Base-by-base conservation (phyloP, 1,140 invertebrate genomes). In the Parapsyche elsis region DNA sequence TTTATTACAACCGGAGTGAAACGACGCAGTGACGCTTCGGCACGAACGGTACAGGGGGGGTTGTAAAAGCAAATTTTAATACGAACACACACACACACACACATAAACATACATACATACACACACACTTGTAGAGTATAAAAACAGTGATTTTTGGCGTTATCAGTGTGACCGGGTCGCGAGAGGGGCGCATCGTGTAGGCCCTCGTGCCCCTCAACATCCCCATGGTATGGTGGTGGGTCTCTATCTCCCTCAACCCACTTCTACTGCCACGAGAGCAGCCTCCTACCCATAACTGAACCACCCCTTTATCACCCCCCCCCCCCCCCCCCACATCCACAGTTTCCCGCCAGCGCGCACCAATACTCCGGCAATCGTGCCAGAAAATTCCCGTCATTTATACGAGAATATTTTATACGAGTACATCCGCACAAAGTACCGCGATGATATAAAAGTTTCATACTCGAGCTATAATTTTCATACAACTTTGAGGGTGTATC, bases 381-480 rank as follows among this genome's bases (percentile, higher is more conserved):
- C 81, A 78, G 78, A 78, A 80, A 80, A 82, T 82, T 81, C 76
- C 81, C 81, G 81, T 79, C 81, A 80, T 83, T 83, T 83, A 83
- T 83, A 83, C 81, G 75, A 71, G 81, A 83, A 83, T 83, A 83
- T 83, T 83, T 83, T 83, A 83, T 83, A 77, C 75, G 75, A 77
- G 74, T 76, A 82, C 81, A 82, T 82, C 81, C 81, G 81, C 81
- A 83, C 79, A 83, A 83, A 83, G 81, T 80, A 83, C 81, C 81
- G 79, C 81, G 81, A 83, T 83, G 81, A 83, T 83, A 83, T 83
- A 83, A 83, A 83, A 83, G 82, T 83, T 83, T 83, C 82, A 83
- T 83, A 83, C 82, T 81, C 79, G 38, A 75, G 82, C 82, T 83
- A 83, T 83, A 83, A 83, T 83, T 83, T 83, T 83, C 82, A 83